A percentile compares a stretch with the other conserved stretches of the same genome.
phyloP scores from a whole-genome alignment of 1,140 invertebrate genomes.

The Drosophila saltans region DNA sequence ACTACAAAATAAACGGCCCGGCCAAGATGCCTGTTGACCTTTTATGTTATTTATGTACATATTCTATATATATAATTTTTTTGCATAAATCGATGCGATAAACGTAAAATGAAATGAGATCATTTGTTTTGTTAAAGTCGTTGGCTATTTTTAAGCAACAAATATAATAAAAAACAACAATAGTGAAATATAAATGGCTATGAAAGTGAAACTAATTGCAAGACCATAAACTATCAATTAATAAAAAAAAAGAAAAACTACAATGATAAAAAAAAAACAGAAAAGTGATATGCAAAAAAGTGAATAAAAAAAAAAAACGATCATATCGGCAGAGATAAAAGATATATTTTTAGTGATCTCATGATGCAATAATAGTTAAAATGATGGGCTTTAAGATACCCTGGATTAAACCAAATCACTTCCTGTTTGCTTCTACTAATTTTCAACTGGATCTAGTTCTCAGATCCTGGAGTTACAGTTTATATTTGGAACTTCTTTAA shows the following conservation, averaged over 20 bases:
- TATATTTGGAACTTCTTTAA: too few species aligned
- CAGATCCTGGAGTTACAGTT: too few species aligned
- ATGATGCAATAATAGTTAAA: not conserved
- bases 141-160: conserved; percentile 61
- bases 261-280: not conserved
- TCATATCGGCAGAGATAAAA: conserved; percentile 1
- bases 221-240: not conserved
- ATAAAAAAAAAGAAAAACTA: not conserved
- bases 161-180: conserved; percentile 16
- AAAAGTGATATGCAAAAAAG: conserved; percentile 9
- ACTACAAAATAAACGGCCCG: conserved; percentile 30
- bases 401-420: too few species aligned
- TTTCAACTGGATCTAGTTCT: too few species aligned
- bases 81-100: conserved; percentile 62
- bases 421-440: too few species aligned
- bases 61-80: conserved; percentile 35
- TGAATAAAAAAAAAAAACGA: conserved; percentile 12
- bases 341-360: not conserved
- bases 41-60: conserved; percentile 48
- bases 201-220: conserved; percentile 40
- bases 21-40: conserved; percentile 56
- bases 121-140: conserved; percentile 49
- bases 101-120: conserved; percentile 62
- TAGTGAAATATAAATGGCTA: conserved; percentile 11
- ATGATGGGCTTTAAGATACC: not conserved